A percentile compares a stretch with the other conserved stretches of the same genome.
Evolutionary conservation across 2,888 invertebrate genomes (phyloP).

Genomic region (Ernsta delagoae): DNA sequence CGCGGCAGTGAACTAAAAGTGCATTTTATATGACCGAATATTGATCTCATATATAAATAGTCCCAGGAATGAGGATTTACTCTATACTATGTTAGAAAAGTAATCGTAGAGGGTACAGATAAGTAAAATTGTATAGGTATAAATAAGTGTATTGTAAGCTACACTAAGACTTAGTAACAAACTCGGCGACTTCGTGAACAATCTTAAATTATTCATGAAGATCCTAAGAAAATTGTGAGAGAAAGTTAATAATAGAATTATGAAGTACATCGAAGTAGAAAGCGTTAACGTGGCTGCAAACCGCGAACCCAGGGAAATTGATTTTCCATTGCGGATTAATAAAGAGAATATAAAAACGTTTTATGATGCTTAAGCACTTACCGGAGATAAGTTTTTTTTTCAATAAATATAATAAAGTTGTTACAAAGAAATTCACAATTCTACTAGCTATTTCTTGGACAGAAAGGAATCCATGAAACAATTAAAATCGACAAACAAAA

Average conservation of each 20-base stretch:
- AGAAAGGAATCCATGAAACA: too few relatives aligned
- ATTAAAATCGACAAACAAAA: too few relatives aligned
- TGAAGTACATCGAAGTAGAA: conserved; percentile 46
- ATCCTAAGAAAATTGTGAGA: conserved; percentile 45
- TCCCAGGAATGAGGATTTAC: not conserved
- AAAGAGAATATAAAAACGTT: conserved; percentile 30
- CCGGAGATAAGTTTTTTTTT: not conserved
- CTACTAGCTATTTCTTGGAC: too few relatives aligned
- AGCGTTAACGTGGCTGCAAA: conserved; percentile 46
- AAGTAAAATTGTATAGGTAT: not conserved
- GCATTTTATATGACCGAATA: conserved; percentile 5
- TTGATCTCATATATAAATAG: not conserved
- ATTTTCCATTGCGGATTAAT: conserved; percentile 42
- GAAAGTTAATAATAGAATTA: conserved; percentile 58
- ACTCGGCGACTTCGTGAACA: conserved; percentile 6
- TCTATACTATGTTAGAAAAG: too few relatives aligned
- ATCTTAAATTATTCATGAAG: conserved; percentile 22
- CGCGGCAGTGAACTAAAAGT: conserved; percentile 3
- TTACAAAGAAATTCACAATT: too few relatives aligned
- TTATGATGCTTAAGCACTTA: conserved; percentile 18
- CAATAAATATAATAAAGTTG: too few relatives aligned
- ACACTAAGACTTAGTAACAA: not conserved
- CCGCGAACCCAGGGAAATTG: conserved; percentile 46
- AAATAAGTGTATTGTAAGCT: not conserved
- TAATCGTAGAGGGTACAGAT: not conserved